phyloP scores from a whole-genome alignment of 2,113 vertebrate species.

The Manacus vitellinus region DNA sequence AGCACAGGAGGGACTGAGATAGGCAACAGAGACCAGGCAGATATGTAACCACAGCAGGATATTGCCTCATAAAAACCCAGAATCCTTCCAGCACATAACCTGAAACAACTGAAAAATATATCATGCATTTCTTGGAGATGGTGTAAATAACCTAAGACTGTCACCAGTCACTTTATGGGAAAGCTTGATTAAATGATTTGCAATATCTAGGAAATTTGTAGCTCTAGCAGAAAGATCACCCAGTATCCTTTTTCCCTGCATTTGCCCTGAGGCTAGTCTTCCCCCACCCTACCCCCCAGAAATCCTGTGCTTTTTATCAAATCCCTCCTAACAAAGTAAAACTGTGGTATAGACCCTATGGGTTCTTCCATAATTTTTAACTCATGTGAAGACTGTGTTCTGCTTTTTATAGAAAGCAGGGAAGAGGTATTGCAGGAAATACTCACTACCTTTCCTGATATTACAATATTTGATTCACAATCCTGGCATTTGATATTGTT shows the following conservation, averaged over 20 bases:
- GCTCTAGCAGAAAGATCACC: background rate
- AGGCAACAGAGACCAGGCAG: background rate
- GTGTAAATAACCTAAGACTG: background rate
- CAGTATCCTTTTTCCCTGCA: background rate
- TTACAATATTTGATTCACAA: background rate
- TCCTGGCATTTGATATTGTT: background rate
- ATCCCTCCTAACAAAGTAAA: background rate
- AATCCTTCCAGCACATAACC: background rate
- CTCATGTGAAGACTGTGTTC: background rate
- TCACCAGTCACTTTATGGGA: background rate
- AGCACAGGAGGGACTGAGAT: background rate
- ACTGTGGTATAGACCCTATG: background rate
- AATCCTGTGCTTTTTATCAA: background rate
- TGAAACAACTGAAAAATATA: background rate
- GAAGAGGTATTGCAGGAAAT: background rate
- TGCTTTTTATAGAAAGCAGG: background rate
- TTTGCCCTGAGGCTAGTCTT: background rate
- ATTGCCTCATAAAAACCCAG: background rate
- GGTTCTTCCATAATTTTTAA: background rate
- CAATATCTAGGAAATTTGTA: background rate
- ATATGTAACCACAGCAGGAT: background rate
- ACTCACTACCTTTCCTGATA: background rate
- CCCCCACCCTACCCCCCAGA: fast-evolving
- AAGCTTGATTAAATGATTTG: background rate
- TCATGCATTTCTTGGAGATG: background rate